These are phyloP conservation scores for Tauraco hartlaubi DNA, from an alignment of 2,797 vertebrate species.

Conservation along the genomic window DNA sequence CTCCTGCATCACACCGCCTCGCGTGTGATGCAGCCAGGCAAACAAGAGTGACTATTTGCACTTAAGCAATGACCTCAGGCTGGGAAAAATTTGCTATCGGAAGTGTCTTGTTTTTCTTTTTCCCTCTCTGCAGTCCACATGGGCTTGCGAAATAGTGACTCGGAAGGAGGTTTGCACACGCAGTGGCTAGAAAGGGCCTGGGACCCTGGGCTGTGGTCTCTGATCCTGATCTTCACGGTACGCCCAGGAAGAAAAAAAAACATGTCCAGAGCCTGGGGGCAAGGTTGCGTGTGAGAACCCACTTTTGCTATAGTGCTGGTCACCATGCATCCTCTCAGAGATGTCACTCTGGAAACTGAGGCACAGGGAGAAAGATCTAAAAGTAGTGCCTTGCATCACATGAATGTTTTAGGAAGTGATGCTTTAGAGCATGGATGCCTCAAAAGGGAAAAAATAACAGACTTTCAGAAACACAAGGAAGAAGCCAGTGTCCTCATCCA, in stretches of 20 bases:
- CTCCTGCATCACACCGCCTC: not conserved
- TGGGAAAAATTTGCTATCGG: slow-evolving; percentile 10
- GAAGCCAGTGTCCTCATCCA: not conserved
- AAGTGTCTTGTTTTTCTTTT: slow-evolving; percentile 39
- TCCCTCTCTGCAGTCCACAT: not conserved
- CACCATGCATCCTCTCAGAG: not conserved
- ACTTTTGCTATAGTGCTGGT: not conserved
- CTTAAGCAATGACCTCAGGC: slow-evolving; percentile 31
- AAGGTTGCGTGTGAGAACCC: not conserved
- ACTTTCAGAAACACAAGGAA: not conserved
- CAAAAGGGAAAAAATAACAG: not conserved
- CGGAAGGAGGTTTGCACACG: not conserved
- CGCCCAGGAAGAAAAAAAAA: not conserved
- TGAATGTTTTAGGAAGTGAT: not conserved
- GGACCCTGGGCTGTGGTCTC: not conserved
- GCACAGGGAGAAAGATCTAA: not conserved
- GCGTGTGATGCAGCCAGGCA: not conserved
- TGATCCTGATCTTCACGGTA: not conserved
- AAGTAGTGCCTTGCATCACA: not conserved
- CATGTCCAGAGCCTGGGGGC: not conserved
- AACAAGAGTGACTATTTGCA: slow-evolving; percentile 23
- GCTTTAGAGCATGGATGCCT: not conserved
- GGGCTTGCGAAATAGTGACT: not conserved
- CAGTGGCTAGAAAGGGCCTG: not conserved
- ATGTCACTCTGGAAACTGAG: not conserved